These are phyloP conservation scores for Diceros bicornis DNA, from an alignment of 2,797 vertebrate genomes.

Conservation along the genomic window DNA sequence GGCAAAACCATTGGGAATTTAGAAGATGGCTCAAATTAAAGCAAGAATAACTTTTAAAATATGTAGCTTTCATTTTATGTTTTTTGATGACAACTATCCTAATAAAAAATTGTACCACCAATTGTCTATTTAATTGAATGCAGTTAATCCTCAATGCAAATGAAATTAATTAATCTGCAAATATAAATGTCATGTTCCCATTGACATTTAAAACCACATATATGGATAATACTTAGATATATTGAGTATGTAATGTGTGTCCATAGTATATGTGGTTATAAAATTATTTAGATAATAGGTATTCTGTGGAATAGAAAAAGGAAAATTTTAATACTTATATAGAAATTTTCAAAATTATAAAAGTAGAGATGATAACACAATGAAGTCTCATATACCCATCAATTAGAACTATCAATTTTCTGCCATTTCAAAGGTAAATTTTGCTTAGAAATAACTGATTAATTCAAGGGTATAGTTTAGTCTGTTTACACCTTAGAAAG, in stretches of 20 bases:
- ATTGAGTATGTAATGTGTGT: neutral
- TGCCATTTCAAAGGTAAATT: constrained; percentile 26
- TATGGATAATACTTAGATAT: neutral
- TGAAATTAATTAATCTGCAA: neutral
- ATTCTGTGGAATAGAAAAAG: neutral
- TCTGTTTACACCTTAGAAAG: neutral
- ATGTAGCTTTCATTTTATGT: constrained; percentile 28
- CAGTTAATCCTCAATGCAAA: neutral
- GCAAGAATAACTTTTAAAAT: constrained; percentile 59
- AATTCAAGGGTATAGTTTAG: neutral
- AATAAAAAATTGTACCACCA: neutral
- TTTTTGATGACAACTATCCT: constrained; percentile 12
- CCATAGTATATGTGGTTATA: neutral
- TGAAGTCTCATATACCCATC: neutral
- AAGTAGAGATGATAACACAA: neutral
- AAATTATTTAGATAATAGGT: constrained; percentile 1
- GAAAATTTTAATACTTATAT: neutral
- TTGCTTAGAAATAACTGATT: constrained; percentile 27
- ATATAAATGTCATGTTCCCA: neutral
- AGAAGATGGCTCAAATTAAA: constrained; percentile 71
- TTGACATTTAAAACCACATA: neutral
- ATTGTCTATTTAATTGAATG: constrained; percentile 25
- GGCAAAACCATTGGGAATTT: constrained; percentile 70
- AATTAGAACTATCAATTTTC: neutral
- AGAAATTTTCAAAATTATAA: neutral